A percentile compares a stretch with the other conserved stretches of the same genome.
Evolutionary conservation across 2,888 invertebrate species (phyloP).

Genomic region (Abscondita cerata): DNA sequence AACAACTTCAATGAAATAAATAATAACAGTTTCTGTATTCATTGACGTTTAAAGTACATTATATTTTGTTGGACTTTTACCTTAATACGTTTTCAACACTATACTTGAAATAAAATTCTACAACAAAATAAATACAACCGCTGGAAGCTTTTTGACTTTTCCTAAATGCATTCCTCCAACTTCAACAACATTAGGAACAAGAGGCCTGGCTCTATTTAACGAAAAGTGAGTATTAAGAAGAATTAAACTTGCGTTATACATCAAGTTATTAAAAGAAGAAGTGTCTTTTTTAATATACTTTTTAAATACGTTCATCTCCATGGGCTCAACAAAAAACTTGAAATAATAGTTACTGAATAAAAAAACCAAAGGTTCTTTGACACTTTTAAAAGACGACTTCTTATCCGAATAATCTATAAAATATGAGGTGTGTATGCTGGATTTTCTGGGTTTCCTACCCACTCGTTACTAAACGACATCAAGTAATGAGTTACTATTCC

Average conservation of each 20-base stretch:
- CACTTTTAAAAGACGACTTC: constrained; percentile 43
- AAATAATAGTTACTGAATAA: constrained; percentile 14
- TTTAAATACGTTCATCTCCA: constrained; percentile 33
- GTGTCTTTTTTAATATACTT: constrained; percentile 43
- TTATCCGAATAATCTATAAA: constrained; percentile 49
- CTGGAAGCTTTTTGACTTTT: constrained; percentile 44
- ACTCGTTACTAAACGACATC: constrained; percentile 58
- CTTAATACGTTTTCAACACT: too few relatives aligned
- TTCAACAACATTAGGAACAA: constrained; percentile 61
- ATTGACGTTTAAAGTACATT: too few relatives aligned
- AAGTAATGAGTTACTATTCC: constrained; percentile 61
- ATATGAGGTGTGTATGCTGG: constrained; percentile 57
- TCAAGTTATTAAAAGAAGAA: constrained; percentile 52
- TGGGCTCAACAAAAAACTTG: constrained; percentile 12
- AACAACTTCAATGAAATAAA: too few relatives aligned
- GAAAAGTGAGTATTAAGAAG: constrained; percentile 60
- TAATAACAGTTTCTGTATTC: too few relatives aligned
- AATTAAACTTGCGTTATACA: constrained; percentile 59
- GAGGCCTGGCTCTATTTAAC: constrained; percentile 58
- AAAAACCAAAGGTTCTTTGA: constrained; percentile 41
- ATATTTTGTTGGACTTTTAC: too few relatives aligned
- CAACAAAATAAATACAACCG: too few relatives aligned
- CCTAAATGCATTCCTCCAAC: constrained; percentile 63
- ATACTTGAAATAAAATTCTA: too few relatives aligned
- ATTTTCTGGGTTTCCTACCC: constrained; percentile 60